Evolutionary conservation across 2,797 vertebrate species (phyloP).

Genomic region (Ciconia nigra): DNA sequence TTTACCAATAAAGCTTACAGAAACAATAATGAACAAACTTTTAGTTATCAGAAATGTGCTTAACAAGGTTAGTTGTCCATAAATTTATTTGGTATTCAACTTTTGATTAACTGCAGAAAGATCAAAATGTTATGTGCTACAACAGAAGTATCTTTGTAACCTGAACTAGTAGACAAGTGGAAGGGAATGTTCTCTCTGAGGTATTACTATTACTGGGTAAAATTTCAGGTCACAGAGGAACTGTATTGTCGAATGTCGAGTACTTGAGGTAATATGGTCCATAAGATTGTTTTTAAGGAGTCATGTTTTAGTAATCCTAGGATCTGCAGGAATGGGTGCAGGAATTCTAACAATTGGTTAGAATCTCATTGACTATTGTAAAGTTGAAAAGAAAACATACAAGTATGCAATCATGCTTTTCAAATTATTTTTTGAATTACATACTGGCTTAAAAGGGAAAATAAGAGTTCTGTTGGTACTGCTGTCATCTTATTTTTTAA

Average conservation of each 20-base stretch:
- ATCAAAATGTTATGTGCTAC: neutral
- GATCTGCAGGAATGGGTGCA: neutral
- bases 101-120: neutral
- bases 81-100: neutral
- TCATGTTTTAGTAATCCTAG: neutral
- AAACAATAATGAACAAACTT: neutral
- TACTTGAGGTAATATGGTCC: neutral
- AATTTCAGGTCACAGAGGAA: constrained; percentile 68
- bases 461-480: neutral
- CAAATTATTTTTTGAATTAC: neutral
- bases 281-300: neutral
- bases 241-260: constrained; percentile 7
- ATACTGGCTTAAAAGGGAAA: neutral
- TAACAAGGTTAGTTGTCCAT: neutral
- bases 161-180: constrained; percentile 43
- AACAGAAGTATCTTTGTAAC: constrained; percentile 54
- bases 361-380: neutral
- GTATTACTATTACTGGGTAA: constrained; percentile 50
- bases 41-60: neutral
- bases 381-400: neutral
- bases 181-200: neutral
- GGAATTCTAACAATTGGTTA: neutral
- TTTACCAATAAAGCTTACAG: neutral
- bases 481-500: neutral
- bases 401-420: neutral